phyloP scores from a whole-genome alignment of 2,113 vertebrate species.

The Nicator chloris region DNA sequence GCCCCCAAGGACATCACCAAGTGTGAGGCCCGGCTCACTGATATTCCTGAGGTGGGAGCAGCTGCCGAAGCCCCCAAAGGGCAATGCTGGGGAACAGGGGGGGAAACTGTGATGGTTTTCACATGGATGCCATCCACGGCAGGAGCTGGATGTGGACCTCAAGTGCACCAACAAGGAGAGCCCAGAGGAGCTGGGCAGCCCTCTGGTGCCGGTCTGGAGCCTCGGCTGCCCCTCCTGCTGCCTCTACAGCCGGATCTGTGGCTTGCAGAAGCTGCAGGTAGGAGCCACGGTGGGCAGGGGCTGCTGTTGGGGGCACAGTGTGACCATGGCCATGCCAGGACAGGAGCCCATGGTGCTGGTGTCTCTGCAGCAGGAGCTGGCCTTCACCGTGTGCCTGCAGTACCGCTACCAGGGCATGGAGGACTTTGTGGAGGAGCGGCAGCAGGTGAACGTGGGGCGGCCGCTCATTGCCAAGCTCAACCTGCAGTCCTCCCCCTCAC shows the following conservation, averaged over 20 bases:
- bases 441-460: constrained; percentile 75
- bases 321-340: rapidly evolving
- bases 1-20: constrained; percentile 66
- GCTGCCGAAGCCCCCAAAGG: rapidly evolving
- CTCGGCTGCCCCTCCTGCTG: constrained; percentile 57
- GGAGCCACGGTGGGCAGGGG: not conserved
- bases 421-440: constrained; percentile 77
- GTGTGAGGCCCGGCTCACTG: constrained; percentile 77
- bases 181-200: constrained; percentile 77
- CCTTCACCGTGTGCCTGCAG: constrained; percentile 80
- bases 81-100: rapidly evolving
- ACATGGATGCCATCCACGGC: rapidly evolving
- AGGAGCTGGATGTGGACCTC: constrained; percentile 82
- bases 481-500: constrained; percentile 40
- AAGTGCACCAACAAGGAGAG: constrained; percentile 82
- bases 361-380: constrained; percentile 74
- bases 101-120: not conserved
- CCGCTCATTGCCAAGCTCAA: constrained; percentile 88
- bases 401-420: constrained; percentile 78
- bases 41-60: constrained; percentile 75
- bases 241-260: constrained; percentile 79
- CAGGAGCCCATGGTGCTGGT: not conserved
- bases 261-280: constrained; percentile 83
- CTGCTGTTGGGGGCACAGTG: rapidly evolving
- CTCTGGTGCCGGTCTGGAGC: constrained; percentile 55